Base-by-base conservation (phyloP, 1,140 invertebrate genomes). In the Maniola jurtina region DNA sequence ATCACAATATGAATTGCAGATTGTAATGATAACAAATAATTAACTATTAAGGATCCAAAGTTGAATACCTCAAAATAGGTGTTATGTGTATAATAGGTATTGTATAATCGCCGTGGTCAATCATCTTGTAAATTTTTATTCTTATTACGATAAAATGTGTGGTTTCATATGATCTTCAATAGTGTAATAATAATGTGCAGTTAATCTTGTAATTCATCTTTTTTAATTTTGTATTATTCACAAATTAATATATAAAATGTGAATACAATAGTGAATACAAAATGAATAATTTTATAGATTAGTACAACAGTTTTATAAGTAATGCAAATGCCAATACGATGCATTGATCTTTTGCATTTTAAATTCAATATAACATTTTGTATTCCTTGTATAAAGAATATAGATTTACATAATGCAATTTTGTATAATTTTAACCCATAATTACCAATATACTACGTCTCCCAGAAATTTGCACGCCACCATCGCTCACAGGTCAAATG, bases 41-140 rank as follows among this genome's bases (percentile, higher is more conserved):
- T 48, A 48, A 15, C 10, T 52, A 52, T 25, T 52, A 14, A 52
- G 16, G 48, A 52, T 25, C 48, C 48, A 52, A 52, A 52, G 48
- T 52, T 11, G 48, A 52, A 52, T 52, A 52, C 48, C 48, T 52
- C 48, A 52, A 52, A 5, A 14, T 52, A 52, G 48, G 48, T 25
- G 48, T 52, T 52, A 52, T 25, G 14, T 52, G 48, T 52, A n/a
- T n/a, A 47, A 47, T 47, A 47, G 25, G 25, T 47, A n/a, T 14
- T 38, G 38, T 38, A 38, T 38, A 38, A 11, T 11, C 45, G 3
- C 45, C 13, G 11, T 11, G 45, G 45, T 47, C 40, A 42, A 42
- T 47, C 45, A 47, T 47, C 8, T 47, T 47, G 11, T 47, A 47
- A n/a, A 47, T 47, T 47, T 25, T 47, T 47, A 47, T 47, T 47